These are phyloP conservation scores for Gracilinanus agilis DNA, from an alignment of 2,113 vertebrate species.

Conservation along the genomic window DNA sequence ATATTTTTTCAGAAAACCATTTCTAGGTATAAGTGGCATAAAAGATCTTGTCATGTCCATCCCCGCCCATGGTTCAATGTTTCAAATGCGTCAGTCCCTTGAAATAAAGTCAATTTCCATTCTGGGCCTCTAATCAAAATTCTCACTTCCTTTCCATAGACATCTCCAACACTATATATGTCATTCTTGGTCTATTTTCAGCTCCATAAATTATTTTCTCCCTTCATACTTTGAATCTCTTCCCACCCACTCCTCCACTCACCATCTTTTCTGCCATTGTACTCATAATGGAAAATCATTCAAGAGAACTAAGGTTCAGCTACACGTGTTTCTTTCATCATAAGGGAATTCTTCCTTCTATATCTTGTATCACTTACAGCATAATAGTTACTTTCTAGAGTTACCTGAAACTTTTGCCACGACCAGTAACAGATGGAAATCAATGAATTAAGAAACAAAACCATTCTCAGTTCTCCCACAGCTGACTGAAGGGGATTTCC, in stretches of 20 bases:
- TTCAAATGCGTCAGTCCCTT: not conserved
- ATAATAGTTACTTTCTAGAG: not conserved
- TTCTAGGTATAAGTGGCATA: not conserved
- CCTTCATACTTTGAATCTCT: not conserved
- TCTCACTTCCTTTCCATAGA: not conserved
- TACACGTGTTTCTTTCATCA: not conserved
- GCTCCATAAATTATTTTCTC: not conserved
- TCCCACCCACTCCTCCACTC: not conserved
- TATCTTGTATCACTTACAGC: not conserved
- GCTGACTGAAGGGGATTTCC: not conserved
- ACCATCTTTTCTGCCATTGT: not conserved
- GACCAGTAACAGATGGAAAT: not conserved
- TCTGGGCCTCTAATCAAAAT: not conserved
- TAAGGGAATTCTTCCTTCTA: not conserved
- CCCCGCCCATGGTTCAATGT: not conserved
- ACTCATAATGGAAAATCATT: not conserved
- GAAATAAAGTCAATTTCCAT: not conserved
- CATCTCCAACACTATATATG: not conserved
- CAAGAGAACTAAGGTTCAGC: not conserved
- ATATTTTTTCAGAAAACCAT: not conserved
- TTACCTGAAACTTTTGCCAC: not conserved
- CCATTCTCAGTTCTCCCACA: not conserved
- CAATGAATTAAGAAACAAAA: not conserved
- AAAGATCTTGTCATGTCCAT: not conserved
- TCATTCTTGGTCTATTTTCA: not conserved